A percentile compares a stretch with the other conserved stretches of the same genome.
phyloP scores from a whole-genome alignment of 2,797 vertebrate species.

The Vipera ursinii region DNA sequence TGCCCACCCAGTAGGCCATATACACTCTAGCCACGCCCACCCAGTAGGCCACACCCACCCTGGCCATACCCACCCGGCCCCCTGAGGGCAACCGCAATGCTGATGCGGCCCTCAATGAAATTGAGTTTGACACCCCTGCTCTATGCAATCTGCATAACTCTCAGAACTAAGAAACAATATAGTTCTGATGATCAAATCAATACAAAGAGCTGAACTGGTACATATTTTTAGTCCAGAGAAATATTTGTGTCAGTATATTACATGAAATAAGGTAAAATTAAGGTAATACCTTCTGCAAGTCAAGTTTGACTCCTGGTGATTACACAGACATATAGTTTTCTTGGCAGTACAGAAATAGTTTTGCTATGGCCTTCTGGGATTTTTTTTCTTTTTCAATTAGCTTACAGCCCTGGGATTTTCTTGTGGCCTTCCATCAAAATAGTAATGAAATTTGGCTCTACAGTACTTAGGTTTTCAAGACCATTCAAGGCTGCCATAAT shows the following conservation, averaged over 20 bases:
- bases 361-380: background rate
- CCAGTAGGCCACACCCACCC: no score
- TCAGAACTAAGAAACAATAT: background rate
- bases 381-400: background rate
- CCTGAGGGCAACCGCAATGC: no score
- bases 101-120: no score
- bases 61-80: no score
- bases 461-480: background rate
- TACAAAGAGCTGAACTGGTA: background rate
- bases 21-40: no score
- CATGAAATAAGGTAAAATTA: background rate
- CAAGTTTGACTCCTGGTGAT: background rate
- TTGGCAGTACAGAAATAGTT: background rate
- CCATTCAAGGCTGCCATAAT: background rate
- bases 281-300: background rate
- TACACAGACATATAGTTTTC: background rate
- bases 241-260: background rate
- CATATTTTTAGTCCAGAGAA: background rate
- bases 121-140: no score
- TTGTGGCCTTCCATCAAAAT: background rate
- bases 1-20: no score
- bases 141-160: background rate
- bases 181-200: background rate
- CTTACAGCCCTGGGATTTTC: background rate
- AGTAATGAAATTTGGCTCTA: background rate